A percentile compares a stretch with the other conserved stretches of the same genome.
These are phyloP conservation scores for Enteromius unitaeniatus DNA, from an alignment of 2,797 vertebrate species.

Conservation along the genomic window DNA sequence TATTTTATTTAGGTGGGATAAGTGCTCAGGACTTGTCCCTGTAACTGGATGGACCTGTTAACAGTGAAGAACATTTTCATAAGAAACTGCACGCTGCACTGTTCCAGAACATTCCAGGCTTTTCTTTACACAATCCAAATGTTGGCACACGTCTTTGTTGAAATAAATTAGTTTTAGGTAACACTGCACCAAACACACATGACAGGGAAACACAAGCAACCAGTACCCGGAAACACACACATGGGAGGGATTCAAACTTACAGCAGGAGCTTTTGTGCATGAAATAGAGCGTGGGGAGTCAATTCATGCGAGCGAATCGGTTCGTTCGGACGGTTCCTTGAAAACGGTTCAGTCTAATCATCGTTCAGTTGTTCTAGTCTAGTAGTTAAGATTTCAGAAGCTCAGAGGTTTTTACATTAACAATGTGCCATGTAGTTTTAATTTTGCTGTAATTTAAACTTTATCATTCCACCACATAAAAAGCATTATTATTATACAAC, in stretches of 20 bases:
- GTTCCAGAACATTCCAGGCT: constrained; percentile 24
- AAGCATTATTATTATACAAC: not conserved
- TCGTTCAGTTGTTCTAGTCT: not conserved
- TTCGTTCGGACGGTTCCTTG: not conserved
- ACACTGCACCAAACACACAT: not conserved
- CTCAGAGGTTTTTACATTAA: not conserved
- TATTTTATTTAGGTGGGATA: not conserved
- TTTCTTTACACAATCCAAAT: not conserved
- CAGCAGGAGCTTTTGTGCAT: not conserved
- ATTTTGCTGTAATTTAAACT: not conserved
- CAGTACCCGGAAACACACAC: constrained; percentile 62
- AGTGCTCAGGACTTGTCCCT: not conserved
- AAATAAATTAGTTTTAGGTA: not conserved
- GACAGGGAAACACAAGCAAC: constrained; percentile 51
- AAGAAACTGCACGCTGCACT: not conserved
- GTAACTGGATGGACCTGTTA: constrained; percentile 13
- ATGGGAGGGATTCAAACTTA: constrained; percentile 30
- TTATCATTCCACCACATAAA: not conserved
- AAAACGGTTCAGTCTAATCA: not conserved
- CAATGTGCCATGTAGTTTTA: not conserved
- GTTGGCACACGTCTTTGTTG: not conserved
- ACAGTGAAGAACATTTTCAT: not conserved
- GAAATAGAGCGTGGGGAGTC: not conserved
- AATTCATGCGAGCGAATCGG: constrained; percentile 10
- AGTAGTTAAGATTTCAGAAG: not conserved